Evolutionary conservation across 2,797 vertebrate species (phyloP), one percentile per base, ranked within the genome.

Genomic region (Chaetophractus vellerosus): DNA sequence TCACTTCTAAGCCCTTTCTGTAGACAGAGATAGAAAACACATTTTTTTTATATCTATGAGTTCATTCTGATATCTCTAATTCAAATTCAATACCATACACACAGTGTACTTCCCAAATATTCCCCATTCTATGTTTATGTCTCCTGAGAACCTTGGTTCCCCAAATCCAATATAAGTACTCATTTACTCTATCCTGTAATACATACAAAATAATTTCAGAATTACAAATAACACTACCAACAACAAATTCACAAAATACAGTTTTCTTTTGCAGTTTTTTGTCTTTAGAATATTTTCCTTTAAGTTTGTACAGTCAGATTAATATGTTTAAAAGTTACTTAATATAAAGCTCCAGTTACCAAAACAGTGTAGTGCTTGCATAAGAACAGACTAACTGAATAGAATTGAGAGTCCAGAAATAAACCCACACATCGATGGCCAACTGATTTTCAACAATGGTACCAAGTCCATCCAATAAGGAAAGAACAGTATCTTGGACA

Each of bases 151-250:
- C 24, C 18, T 3, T 80, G 33, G 33, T 69, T 64, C 66, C 55
- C 59, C 50, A 55, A 80, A 85, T 57, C 36, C 83, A 93, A 72
- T 52, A 74, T 24, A 91, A 36, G 61, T 68, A 36, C 15, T 88
- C 28, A 90, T 61, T 88, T 88, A 41, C 26, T 91, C 59, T 88
- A 88, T 24, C 57, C 26, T 55, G 28, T 19, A 9, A 5, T 48
- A 61, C 1, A 80, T 38, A 88, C 6, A 91, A 81, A 69, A 79
- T 84, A 74, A 88, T 79, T 83, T 88, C 66, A 91, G 74, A 87
- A 69, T 69, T 80, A 69, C 50, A 16, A 83, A 91, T 41, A 19
- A 38, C 16, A 82, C 26, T 41, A 82, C 28, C 55, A 86, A 81
- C 16, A 66, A 72, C 59, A 88, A 41, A 64, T 68, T 55, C 64